phyloP scores from a whole-genome alignment of 2,888 invertebrate genomes.

The Siphlonurus alternatus region DNA sequence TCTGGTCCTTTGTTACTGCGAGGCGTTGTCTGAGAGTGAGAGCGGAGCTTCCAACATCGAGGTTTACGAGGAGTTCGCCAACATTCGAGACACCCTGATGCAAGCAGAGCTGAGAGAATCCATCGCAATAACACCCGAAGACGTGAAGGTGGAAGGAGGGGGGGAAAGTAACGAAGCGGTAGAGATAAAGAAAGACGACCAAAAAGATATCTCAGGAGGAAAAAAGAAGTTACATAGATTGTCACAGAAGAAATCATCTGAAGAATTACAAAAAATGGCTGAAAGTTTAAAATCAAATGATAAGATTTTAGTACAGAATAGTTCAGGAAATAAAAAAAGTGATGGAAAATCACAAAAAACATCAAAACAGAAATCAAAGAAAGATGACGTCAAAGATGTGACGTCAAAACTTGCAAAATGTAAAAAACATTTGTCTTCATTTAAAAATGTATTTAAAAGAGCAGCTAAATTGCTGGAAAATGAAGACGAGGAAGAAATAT shows the following conservation, averaged over 20 bases:
- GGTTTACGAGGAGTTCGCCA: neutral
- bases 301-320: neutral
- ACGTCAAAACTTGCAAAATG: neutral
- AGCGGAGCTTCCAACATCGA: neutral
- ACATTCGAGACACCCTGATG: neutral
- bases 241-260: neutral
- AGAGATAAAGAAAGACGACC: neutral
- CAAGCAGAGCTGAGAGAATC: neutral
- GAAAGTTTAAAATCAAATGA: neutral
- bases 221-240: neutral
- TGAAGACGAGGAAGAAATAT: too few relatives aligned
- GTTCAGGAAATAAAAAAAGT: neutral
- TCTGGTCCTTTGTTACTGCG: neutral
- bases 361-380: too few relatives aligned
- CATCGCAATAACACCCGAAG: too few relatives aligned
- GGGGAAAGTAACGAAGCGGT: neutral
- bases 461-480: neutral
- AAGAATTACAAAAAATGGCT: neutral
- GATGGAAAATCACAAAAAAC: neutral
- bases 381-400: too few relatives aligned
- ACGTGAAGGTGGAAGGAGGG: too few relatives aligned
- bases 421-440: neutral
- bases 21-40: neutral
- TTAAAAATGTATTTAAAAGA: neutral
- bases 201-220: neutral